Evolutionary conservation across 2,113 vertebrate species (phyloP).

Genomic region (Poeciliopsis prolifica): DNA sequence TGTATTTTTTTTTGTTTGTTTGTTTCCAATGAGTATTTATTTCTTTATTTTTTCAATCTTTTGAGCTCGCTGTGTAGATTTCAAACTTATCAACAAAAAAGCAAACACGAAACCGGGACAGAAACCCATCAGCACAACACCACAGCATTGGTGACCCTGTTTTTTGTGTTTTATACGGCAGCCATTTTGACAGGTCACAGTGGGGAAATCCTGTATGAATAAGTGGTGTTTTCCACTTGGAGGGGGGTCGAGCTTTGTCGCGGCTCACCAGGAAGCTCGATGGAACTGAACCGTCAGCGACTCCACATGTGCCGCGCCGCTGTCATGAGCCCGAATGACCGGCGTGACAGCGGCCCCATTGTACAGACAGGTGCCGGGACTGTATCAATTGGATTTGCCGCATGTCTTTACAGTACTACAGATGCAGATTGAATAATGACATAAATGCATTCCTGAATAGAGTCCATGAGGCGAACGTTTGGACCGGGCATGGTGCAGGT

Average conservation of each 20-base stretch:
- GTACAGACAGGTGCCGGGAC: slow-evolving; percentile 1
- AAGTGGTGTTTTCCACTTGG: slow-evolving; percentile 9
- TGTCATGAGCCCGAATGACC: slow-evolving; percentile 23
- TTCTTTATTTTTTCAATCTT: too few species aligned
- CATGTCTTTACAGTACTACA: slow-evolving; percentile 11
- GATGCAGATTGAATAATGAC: slow-evolving; percentile 2
- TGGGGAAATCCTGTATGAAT: slow-evolving; percentile 6
- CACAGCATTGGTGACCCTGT: not conserved
- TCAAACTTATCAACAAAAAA: not conserved
- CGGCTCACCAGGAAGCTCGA: slow-evolving; percentile 13
- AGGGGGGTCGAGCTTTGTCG: slow-evolving; percentile 7
- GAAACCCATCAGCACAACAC: not conserved
- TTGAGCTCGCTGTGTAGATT: not conserved
- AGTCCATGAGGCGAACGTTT: not conserved
- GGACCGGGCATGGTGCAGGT: not conserved
- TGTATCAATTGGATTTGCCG: slow-evolving; percentile 26
- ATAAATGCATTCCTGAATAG: not conserved
- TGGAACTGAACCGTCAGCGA: slow-evolving; percentile 14
- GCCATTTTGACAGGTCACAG: slow-evolving; percentile 22
- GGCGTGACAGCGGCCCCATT: slow-evolving; percentile 11
- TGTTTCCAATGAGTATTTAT: too few species aligned
- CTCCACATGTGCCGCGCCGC: slow-evolving; percentile 7
- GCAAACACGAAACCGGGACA: not conserved
- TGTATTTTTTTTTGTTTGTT: too few species aligned
- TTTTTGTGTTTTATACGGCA: not conserved